Conservation (phyloP, 2,888 invertebrate species). For the Steinernema scapterisci region DNA sequence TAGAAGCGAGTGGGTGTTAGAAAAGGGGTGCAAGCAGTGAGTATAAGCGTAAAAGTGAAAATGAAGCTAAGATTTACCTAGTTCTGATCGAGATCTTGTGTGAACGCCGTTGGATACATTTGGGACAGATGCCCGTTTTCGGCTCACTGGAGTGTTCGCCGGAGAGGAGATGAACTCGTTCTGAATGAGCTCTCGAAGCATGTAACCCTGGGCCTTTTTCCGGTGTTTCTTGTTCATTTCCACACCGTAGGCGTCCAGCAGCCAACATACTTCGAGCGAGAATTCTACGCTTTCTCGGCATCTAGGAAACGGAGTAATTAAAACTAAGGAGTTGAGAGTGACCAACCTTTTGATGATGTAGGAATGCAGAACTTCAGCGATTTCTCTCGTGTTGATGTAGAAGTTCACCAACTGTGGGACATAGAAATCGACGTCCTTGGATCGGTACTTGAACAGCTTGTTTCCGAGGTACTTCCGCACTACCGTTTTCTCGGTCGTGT, state of each 20-base stretch:
- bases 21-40: too few species aligned
- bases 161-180: constrained; percentile 32
- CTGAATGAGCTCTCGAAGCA: constrained; percentile 39
- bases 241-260: constrained; percentile 89
- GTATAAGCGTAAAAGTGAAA: not conserved
- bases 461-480: constrained; percentile 97
- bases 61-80: not conserved
- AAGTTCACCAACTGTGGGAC: constrained; percentile 95
- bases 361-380: constrained; percentile 88
- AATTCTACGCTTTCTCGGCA: constrained; percentile 94
- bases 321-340: not conserved
- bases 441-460: constrained; percentile 91
- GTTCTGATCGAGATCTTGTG: constrained; percentile 1
- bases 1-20: too few species aligned
- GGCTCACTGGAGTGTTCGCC: not conserved
- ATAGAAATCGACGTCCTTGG: constrained; percentile 92
- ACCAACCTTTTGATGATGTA: constrained; percentile 80
- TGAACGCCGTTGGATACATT: not conserved
- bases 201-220: constrained; percentile 70
- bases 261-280: constrained; percentile 92
- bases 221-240: constrained; percentile 75
- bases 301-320: not conserved
- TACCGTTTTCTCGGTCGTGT: constrained; percentile 96
- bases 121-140: constrained; percentile 1
- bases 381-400: constrained; percentile 96